phyloP scores from a whole-genome alignment of 2,888 invertebrate genomes.

The Plebejus melissa region DNA sequence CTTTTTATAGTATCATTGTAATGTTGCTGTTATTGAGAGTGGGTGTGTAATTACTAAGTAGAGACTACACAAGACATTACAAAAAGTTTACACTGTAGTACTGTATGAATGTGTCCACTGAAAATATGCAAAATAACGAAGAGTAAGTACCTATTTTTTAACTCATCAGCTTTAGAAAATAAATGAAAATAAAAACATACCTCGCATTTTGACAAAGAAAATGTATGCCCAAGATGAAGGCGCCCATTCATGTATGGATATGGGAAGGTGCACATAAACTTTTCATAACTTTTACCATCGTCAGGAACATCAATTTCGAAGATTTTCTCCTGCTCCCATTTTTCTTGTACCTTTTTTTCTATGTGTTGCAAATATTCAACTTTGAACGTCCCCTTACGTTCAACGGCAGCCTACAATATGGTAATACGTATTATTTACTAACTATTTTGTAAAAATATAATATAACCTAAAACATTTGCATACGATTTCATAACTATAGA shows the following conservation, averaged over 20 bases:
- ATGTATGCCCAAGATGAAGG: conserved; percentile 97
- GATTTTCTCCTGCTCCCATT: conserved; percentile 90
- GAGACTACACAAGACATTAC: no score
- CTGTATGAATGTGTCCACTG: neutral
- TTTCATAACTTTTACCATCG: conserved; percentile 82
- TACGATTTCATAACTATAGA: neutral
- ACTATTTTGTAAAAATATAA: neutral
- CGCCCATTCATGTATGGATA: conserved; percentile 99
- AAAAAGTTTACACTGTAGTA: no score
- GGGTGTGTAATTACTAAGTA: no score
- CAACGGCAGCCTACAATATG: conserved; percentile 59
- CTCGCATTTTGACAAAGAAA: conserved; percentile 98
- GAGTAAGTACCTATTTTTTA: no score
- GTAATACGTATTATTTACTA: conserved; percentile 27
- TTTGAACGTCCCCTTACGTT: conserved; percentile 96
- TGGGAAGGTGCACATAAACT: conserved; percentile 96
- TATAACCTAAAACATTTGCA: conserved; percentile 4
- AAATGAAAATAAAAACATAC: conserved; percentile 58
- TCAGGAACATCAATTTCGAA: conserved; percentile 91
- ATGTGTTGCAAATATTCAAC: conserved; percentile 94
- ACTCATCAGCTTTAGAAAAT: neutral
- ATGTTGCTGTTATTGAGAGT: no score
- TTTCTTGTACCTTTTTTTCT: conserved; percentile 89
- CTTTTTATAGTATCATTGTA: no score
- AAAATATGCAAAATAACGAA: neutral